Evolutionary conservation across 1,140 invertebrate genomes (phyloP), one percentile per base, ranked within the genome.

Genomic region (Heliconius eleuchia): DNA sequence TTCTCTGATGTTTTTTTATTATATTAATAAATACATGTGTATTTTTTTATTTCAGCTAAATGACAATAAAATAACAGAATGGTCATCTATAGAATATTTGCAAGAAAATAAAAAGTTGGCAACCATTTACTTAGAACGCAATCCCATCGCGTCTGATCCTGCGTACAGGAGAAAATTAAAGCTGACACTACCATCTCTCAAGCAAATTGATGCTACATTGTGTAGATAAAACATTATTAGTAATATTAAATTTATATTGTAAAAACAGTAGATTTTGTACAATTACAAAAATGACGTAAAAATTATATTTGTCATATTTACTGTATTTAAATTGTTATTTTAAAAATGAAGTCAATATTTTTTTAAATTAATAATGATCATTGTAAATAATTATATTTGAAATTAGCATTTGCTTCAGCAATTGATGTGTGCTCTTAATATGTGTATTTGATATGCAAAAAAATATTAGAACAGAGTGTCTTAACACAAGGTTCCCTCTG

Each of bases 171-270:
- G 98, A 83, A 99, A 99, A 95, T 96, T 99, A 27, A 99, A 98
- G 92, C 91, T 99, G 57, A 95, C 97, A 11, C 94, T 99, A 30
- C 98, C 99, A 0, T 97, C 97, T 88, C 94, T 99, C 30, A 95
- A 96, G 74, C 99, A 99, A 93, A 98, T 99, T 82, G 99, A 99
- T 95, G 99, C 99, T 9, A 99, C 98, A 46, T 92, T 99, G 81
- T 98, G 98, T 94, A 96, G 96, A 95, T 93, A 91, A 92, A 85
- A 86, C 27, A 27, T 66, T 66, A 30, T 13, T 66, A 66, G 11
- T 30, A 66, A 66, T 57, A 57, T 23, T 57, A 57, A 8, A 16
- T 30, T 3, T 66, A 66, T 66, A 11, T 66, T 30, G 27, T 66
- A 16, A 66, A 16, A 60, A 27, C n/a, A 66, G 23, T 66, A 66